phyloP scores from a whole-genome alignment of 2,888 invertebrate species.

The Campoplex capitator region DNA sequence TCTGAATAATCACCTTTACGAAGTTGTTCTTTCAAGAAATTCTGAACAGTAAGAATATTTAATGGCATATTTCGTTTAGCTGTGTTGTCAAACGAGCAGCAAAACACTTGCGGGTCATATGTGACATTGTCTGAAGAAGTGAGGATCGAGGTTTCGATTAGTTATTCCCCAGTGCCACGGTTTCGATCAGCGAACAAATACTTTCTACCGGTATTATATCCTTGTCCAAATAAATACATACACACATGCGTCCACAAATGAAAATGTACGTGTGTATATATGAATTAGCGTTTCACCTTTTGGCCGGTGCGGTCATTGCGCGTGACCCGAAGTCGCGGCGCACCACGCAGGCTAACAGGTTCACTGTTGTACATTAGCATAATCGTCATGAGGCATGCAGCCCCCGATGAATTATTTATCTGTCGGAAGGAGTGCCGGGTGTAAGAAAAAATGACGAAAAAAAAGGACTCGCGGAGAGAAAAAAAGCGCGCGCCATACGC shows the following conservation, averaged over 20 bases:
- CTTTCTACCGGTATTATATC: neutral
- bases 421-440: constrained; percentile 76
- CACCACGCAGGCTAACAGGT: constrained; percentile 79
- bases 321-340: constrained; percentile 57
- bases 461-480: constrained; percentile 34
- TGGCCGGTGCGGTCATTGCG: constrained; percentile 61
- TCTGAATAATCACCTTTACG: neutral
- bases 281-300: constrained; percentile 57
- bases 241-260: neutral
- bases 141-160: neutral
- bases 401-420: constrained; percentile 84
- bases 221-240: constrained; percentile 1
- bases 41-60: too few species aligned
- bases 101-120: neutral
- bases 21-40: neutral
- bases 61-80: too few species aligned
- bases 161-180: neutral
- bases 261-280: neutral
- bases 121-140: neutral
- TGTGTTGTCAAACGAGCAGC: neutral
- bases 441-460: constrained; percentile 53
- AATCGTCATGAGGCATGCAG: constrained; percentile 84
- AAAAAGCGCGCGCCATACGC: constrained; percentile 59
- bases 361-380: constrained; percentile 82
- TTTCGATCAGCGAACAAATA: neutral